A percentile compares a stretch with the other conserved stretches of the same genome.
Conservation (phyloP, 2,888 invertebrate genomes). For the Lasioglossum zephyrum region DNA sequence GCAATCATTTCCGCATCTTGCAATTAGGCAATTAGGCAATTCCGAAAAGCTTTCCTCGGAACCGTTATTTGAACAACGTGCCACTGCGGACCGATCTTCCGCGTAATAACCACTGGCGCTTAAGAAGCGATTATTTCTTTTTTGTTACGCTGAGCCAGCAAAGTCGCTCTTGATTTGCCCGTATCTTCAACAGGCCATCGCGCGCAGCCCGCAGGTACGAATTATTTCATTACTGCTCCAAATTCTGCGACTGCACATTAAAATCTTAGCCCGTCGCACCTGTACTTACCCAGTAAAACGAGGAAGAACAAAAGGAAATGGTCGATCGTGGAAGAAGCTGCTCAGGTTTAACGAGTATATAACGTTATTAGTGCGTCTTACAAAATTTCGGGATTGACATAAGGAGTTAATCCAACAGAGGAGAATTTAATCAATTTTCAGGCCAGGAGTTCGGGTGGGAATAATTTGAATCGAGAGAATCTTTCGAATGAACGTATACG, state of each 20-base stretch:
- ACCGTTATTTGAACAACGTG: slow-evolving; percentile 41
- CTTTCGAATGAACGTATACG: background rate
- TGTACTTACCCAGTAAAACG: background rate
- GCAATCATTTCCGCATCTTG: slow-evolving; percentile 75
- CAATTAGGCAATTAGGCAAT: slow-evolving; percentile 81
- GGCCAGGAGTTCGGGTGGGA: background rate
- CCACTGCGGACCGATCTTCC: slow-evolving; percentile 1
- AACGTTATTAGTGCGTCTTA: background rate
- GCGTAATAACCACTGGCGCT: slow-evolving; percentile 16
- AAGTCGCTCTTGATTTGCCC: background rate
- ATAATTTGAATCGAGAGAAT: background rate
- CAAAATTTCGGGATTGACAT: background rate
- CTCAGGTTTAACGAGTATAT: background rate
- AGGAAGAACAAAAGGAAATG: background rate
- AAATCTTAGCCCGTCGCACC: background rate
- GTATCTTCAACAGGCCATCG: background rate
- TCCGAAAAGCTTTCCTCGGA: slow-evolving; percentile 65
- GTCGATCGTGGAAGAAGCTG: background rate
- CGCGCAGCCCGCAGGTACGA: background rate
- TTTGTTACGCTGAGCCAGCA: background rate
- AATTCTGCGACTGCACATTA: background rate
- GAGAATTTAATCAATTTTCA: background rate
- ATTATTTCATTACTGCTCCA: slow-evolving; percentile 12
- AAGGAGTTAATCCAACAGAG: background rate
- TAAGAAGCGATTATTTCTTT: background rate